These are phyloP conservation scores for Pionites leucogaster DNA, from an alignment of 2,113 vertebrate species.

Conservation along the genomic window DNA sequence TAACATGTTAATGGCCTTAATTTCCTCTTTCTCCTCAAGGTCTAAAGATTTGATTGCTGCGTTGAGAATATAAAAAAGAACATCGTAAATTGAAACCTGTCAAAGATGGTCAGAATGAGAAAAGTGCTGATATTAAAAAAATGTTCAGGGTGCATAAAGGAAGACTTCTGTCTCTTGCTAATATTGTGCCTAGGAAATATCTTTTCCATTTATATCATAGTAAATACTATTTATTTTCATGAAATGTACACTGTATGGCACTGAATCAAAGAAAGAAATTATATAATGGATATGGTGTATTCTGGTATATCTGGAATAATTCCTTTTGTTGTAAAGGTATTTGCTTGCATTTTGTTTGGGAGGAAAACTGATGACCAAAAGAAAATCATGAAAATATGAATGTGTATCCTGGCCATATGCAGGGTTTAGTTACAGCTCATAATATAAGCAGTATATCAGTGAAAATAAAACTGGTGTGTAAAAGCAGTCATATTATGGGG, in stretches of 20 bases:
- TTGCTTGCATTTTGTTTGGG: not conserved
- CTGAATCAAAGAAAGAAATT: not conserved
- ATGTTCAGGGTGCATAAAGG: constrained; percentile 13
- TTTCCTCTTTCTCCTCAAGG: constrained; percentile 76
- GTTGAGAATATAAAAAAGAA: constrained; percentile 68
- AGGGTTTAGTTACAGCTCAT: constrained; percentile 11
- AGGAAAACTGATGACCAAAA: constrained; percentile 29
- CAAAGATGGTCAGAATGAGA: constrained; percentile 53
- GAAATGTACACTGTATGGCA: not conserved
- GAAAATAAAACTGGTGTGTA: constrained; percentile 14
- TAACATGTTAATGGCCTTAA: constrained; percentile 76
- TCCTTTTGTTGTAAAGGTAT: not conserved
- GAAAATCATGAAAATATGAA: not conserved
- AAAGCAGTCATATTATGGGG: not conserved
- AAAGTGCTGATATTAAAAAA: constrained; percentile 56
- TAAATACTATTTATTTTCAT: constrained; percentile 27
- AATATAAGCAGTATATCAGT: not conserved
- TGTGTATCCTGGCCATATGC: not conserved
- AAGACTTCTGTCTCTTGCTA: constrained; percentile 6
- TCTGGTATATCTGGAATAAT: not conserved
- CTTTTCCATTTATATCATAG: not conserved
- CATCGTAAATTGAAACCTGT: constrained; percentile 68
- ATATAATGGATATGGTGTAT: not conserved
- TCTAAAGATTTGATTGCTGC: constrained; percentile 74
- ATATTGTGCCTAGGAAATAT: not conserved